Conservation (phyloP, 2,113 vertebrate genomes). For the Proterorhinus semilunaris region DNA sequence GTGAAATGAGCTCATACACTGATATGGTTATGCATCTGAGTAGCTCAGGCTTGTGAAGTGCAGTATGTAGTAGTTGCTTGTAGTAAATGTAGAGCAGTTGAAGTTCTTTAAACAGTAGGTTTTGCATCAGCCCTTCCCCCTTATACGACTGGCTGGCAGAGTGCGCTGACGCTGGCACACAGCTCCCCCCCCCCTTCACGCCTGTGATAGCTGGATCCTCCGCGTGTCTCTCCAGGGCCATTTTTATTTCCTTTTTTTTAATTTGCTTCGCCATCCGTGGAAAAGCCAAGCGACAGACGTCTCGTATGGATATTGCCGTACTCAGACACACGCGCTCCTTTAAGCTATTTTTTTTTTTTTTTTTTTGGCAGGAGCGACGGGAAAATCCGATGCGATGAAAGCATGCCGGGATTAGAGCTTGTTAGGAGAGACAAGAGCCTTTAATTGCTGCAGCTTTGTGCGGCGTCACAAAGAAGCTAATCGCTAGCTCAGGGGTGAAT, state of each 20-base stretch:
- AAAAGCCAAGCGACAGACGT: slow-evolving; percentile 46
- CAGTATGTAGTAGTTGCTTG: too few species aligned
- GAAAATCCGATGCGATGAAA: slow-evolving; percentile 75
- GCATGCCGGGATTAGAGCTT: slow-evolving; percentile 79
- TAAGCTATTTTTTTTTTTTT: slow-evolving; percentile 27
- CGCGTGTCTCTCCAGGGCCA: slow-evolving; percentile 19
- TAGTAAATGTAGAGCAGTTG: too few species aligned
- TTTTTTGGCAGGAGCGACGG: slow-evolving; percentile 56
- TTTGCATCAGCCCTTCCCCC: slow-evolving; percentile 19
- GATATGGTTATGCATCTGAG: too few species aligned
- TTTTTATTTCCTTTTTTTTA: slow-evolving; percentile 19
- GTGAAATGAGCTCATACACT: too few species aligned
- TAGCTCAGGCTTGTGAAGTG: too few species aligned
- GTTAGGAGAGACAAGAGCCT: slow-evolving; percentile 70
- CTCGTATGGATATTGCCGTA: slow-evolving; percentile 41
- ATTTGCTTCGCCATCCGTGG: slow-evolving; percentile 42
- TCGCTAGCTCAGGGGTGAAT: slow-evolving; percentile 76
- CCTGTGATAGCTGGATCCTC: slow-evolving; percentile 60
- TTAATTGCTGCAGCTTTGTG: slow-evolving; percentile 74
- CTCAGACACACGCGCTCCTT: slow-evolving; percentile 10
- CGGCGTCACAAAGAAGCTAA: slow-evolving; percentile 74
- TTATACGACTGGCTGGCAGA: slow-evolving; percentile 46
- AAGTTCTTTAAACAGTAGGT: too few species aligned
- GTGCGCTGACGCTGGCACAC: slow-evolving; percentile 46
- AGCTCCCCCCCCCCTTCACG: slow-evolving; percentile 46